A percentile compares a stretch with the other conserved stretches of the same genome.
These are phyloP conservation scores for Chloromyia formosa DNA, from an alignment of 2,888 invertebrate species.

Conservation along the genomic window DNA sequence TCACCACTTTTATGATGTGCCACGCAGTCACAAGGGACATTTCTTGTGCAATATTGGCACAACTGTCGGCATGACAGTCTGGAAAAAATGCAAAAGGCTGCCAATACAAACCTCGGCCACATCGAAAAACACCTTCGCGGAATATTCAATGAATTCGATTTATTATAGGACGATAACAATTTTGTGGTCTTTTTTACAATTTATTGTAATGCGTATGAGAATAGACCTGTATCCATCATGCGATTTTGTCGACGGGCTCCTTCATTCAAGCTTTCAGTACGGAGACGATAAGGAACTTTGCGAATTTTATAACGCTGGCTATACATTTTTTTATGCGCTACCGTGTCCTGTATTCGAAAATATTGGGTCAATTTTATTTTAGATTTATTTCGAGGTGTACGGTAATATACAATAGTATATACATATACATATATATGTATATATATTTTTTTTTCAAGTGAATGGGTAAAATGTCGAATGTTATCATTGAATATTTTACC, in stretches of 20 bases:
- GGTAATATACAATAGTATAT: no score
- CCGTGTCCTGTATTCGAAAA: not conserved
- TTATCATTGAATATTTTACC: no score
- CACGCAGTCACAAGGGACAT: no score
- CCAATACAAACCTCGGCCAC: no score
- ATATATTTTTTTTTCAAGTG: no score
- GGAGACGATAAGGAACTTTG: slow-evolving; percentile 23
- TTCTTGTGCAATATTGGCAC: no score
- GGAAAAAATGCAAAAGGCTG: no score
- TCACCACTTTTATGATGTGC: no score
- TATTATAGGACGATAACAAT: slow-evolving; percentile 41
- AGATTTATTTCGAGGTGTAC: slow-evolving; percentile 1
- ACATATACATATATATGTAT: no score
- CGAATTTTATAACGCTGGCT: slow-evolving; percentile 16
- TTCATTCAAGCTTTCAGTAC: not conserved
- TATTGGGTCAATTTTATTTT: slow-evolving; percentile 29
- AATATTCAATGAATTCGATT: slow-evolving; percentile 42
- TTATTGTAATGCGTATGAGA: slow-evolving; percentile 43
- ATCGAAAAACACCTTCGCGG: not conserved
- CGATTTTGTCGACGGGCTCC: slow-evolving; percentile 1
- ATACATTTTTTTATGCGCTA: no score
- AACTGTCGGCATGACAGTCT: no score
- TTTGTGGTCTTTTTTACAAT: slow-evolving; percentile 35
- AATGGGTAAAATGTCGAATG: no score
- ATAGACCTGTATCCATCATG: slow-evolving; percentile 41